Percentiles rank a stretch among this genome's conserved stretches.
phyloP scores from a whole-genome alignment of 2,888 invertebrate species.

The Nesidiocoris tenuis region DNA sequence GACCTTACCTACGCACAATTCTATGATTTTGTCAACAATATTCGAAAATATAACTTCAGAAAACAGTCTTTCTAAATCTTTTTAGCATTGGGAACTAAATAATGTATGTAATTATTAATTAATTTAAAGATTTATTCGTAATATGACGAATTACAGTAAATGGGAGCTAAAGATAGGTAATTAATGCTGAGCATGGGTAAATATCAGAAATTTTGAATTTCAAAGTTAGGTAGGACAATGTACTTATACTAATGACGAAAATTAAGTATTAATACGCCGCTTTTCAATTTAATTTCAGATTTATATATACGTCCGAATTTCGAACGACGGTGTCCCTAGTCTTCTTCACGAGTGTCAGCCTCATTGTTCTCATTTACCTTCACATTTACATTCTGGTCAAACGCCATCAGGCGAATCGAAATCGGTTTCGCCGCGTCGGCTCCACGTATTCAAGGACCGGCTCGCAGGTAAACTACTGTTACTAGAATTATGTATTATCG shows the following conservation, averaged over 20 bases:
- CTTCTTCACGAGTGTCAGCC: conserved; percentile 61
- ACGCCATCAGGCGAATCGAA: conserved; percentile 56
- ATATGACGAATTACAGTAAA: no score
- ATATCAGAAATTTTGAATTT: no score
- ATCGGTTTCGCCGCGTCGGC: conserved; percentile 52
- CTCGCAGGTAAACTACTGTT: conserved; percentile 23
- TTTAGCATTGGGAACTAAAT: no score
- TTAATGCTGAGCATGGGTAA: no score
- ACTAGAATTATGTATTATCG: conserved; percentile 5
- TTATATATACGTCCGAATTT: conserved; percentile 56
- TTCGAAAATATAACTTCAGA: no score
- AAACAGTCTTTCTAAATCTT: no score
- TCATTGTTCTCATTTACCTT: conserved; percentile 63
- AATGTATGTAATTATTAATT: no score
- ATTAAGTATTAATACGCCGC: background rate
- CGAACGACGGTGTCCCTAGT: conserved; percentile 58
- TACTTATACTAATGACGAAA: background rate
- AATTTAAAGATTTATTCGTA: no score
- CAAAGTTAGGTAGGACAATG: background rate
- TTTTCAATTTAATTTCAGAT: conserved; percentile 48
- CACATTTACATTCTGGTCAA: conserved; percentile 63
- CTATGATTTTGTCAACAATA: no score
- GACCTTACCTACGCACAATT: no score
- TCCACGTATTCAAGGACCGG: conserved; percentile 51
- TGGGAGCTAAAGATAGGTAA: no score